These are phyloP conservation scores for Elachura formosa DNA, from an alignment of 2,113 vertebrate species.

Conservation along the genomic window DNA sequence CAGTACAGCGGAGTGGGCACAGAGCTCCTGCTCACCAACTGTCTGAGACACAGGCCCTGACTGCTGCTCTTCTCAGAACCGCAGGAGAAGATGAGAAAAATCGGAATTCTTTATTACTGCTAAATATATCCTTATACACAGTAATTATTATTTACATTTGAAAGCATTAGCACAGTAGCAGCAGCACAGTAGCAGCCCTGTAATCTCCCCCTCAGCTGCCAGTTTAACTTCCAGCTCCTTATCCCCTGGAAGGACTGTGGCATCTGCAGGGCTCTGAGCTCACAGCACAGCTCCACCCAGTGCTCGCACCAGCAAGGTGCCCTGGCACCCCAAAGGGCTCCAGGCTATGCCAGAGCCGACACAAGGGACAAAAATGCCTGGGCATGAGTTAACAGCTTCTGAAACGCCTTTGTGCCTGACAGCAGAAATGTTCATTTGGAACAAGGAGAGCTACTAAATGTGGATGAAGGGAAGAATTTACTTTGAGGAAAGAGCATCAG, in stretches of 20 bases:
- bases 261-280: neutral
- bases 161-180: neutral
- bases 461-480: neutral
- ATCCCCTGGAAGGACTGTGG: neutral
- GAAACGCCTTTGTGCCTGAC: neutral
- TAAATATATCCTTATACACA: neutral
- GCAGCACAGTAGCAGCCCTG: neutral
- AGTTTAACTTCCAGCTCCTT: neutral
- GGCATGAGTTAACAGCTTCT: neutral
- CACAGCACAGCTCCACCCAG: neutral
- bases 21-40: neutral
- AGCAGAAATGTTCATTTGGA: neutral
- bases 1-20: neutral
- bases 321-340: neutral
- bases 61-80: neutral
- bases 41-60: neutral
- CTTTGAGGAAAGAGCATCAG: neutral
- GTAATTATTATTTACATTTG: neutral
- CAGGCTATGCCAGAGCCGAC: neutral
- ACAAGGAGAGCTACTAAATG: neutral
- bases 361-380: neutral
- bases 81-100: neutral
- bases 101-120: neutral
- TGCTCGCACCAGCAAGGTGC: neutral
- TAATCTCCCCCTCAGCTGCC: neutral